Evolutionary conservation across 1,140 invertebrate species (phyloP).

Genomic region (Camponotus pennsylvanicus): DNA sequence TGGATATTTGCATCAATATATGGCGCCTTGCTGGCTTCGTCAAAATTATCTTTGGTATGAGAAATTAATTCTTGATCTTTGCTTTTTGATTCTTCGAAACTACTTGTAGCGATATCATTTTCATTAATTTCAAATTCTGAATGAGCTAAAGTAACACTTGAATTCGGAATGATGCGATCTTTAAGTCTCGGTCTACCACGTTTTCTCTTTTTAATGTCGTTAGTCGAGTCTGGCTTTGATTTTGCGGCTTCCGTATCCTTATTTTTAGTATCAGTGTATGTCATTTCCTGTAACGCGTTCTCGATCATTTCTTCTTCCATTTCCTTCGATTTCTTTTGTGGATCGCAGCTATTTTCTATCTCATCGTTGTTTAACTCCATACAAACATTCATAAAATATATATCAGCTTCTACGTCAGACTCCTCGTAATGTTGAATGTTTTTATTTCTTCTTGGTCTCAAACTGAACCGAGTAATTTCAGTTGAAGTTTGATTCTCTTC

Average conservation of each 20-base stretch:
- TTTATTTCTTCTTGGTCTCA: constrained; percentile 29
- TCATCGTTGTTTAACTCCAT: constrained; percentile 21
- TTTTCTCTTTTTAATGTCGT: constrained; percentile 16
- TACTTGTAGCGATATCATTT: background rate
- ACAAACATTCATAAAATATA: constrained; percentile 35
- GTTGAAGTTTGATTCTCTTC: background rate
- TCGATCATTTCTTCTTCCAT: background rate
- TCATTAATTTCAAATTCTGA: background rate
- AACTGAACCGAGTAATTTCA: constrained; percentile 30
- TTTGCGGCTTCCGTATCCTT: background rate
- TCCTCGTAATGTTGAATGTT: constrained; percentile 26
- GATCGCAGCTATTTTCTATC: background rate
- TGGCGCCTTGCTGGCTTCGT: background rate
- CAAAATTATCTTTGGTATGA: constrained; percentile 13
- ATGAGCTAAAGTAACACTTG: background rate
- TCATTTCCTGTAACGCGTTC: background rate
- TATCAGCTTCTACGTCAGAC: constrained; percentile 18
- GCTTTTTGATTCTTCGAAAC: constrained; percentile 39
- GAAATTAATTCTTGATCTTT: constrained; percentile 39
- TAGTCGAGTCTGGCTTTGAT: background rate
- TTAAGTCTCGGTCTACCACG: constrained; percentile 43
- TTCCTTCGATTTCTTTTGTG: background rate
- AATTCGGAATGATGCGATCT: constrained; percentile 17
- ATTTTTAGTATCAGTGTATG: background rate
- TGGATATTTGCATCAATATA: background rate